phyloP scores from a whole-genome alignment of 1,140 invertebrate species.

The Anadara kagoshimensis region DNA sequence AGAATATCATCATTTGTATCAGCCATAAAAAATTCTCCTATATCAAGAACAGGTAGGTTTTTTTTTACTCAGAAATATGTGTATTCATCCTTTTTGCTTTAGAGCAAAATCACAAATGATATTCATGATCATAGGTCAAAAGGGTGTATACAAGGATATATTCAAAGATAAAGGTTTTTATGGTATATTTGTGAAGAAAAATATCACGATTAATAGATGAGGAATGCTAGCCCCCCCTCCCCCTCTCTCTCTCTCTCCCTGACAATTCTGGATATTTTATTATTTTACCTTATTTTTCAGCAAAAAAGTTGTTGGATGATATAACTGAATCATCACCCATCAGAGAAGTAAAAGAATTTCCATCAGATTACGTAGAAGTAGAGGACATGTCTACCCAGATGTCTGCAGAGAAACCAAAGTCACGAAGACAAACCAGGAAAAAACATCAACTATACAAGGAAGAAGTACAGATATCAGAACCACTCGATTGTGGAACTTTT shows the following conservation, averaged over 20 bases:
- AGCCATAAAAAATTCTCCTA: conserved; percentile 39
- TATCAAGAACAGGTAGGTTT: conserved; percentile 29
- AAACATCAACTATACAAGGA: conserved; percentile 37
- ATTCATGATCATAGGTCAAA: too few species aligned
- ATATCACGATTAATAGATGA: too few species aligned
- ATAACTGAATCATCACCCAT: conserved; percentile 31
- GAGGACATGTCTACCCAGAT: conserved; percentile 40
- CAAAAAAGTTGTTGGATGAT: conserved; percentile 35
- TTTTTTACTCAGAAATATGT: too few species aligned
- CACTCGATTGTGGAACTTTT: conserved; percentile 35
- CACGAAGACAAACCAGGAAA: conserved; percentile 19
- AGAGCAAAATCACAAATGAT: too few species aligned
- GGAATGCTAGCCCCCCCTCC: too few species aligned
- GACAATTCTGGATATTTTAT: too few species aligned
- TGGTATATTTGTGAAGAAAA: too few species aligned
- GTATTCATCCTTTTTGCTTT: too few species aligned
- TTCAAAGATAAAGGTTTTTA: too few species aligned
- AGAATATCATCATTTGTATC: conserved; percentile 31
- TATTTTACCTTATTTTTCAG: conserved; percentile 19
- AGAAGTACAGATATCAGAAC: conserved; percentile 34
- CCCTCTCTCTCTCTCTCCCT: too few species aligned
- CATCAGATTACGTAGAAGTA: conserved; percentile 20
- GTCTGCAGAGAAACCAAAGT: conserved; percentile 20
- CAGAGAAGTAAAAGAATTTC: not conserved
- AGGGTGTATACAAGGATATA: too few species aligned